These are phyloP conservation scores for Corythaixoides concolor DNA, from an alignment of 2,113 vertebrate species.

Conservation along the genomic window DNA sequence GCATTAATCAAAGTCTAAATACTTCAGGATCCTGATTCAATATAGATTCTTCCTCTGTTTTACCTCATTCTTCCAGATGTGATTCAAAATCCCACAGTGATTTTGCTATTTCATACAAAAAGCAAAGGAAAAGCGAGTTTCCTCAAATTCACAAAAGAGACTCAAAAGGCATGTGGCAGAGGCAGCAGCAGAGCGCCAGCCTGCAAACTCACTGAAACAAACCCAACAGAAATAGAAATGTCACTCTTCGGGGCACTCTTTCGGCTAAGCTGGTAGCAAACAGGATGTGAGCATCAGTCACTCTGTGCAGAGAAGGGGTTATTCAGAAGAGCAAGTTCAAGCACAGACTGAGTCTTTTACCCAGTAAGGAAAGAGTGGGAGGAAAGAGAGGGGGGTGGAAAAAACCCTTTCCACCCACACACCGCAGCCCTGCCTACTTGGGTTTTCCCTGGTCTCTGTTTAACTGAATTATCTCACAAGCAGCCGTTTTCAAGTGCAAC, in stretches of 20 bases:
- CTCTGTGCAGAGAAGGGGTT: not conserved
- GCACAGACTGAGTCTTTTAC: not conserved
- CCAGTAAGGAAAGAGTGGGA: not conserved
- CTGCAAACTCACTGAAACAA: not conserved
- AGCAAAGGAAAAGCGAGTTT: not conserved
- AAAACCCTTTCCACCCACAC: not conserved
- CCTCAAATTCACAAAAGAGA: not conserved
- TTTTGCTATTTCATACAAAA: not conserved
- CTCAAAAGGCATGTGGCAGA: not conserved
- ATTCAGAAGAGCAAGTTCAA: conserved; percentile 30
- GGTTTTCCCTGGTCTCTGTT: conserved; percentile 22
- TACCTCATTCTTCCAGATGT: not conserved
- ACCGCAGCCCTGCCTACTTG: not conserved
- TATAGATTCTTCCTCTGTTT: not conserved
- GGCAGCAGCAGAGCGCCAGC: not conserved
- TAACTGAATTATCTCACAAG: not conserved
- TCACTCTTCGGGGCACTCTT: not conserved
- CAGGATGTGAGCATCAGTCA: conserved; percentile 43
- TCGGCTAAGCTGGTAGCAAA: not conserved
- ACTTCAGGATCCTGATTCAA: not conserved
- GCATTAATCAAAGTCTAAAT: not conserved
- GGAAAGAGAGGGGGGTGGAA: not conserved
- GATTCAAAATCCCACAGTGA: not conserved
- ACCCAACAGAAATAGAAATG: not conserved
- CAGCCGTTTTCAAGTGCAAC: not conserved